Conservation (phyloP, 2,113 vertebrate species). For the Eretmochelys imbricata region DNA sequence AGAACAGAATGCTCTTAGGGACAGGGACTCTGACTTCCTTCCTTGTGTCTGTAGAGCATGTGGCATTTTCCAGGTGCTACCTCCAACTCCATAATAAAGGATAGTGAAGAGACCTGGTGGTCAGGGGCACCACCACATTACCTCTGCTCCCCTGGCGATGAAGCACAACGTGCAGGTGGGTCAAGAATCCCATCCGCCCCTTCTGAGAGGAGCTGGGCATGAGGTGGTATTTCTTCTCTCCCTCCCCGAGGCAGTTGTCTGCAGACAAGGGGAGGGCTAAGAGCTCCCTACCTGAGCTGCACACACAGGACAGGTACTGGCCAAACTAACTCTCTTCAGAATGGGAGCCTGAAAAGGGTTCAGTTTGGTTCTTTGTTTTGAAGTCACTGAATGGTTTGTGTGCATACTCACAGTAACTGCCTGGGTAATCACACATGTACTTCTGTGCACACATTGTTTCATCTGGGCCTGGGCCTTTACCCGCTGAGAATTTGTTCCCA, state of each 20-base stretch:
- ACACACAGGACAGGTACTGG: neutral
- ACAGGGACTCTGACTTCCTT: neutral
- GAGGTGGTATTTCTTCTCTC: neutral
- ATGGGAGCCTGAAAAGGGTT: accelerated
- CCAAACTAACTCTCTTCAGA: neutral
- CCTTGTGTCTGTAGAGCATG: neutral
- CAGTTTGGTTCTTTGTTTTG: neutral
- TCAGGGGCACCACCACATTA: neutral
- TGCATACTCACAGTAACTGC: neutral
- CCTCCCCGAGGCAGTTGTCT: neutral
- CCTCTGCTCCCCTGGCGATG: accelerated
- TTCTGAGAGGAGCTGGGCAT: neutral
- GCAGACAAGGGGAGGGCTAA: neutral
- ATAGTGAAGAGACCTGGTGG: neutral
- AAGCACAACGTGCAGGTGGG: accelerated
- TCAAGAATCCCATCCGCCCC: accelerated
- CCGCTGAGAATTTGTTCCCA: neutral
- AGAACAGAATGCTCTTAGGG: neutral
- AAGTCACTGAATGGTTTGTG: neutral
- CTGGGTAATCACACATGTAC: neutral
- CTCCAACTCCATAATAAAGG: accelerated
- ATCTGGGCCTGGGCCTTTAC: neutral
- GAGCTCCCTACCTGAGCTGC: neutral
- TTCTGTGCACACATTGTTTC: neutral
- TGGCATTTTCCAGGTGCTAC: neutral